Base-by-base conservation (phyloP, 2,888 invertebrate genomes). In the Coremacera marginata region DNA sequence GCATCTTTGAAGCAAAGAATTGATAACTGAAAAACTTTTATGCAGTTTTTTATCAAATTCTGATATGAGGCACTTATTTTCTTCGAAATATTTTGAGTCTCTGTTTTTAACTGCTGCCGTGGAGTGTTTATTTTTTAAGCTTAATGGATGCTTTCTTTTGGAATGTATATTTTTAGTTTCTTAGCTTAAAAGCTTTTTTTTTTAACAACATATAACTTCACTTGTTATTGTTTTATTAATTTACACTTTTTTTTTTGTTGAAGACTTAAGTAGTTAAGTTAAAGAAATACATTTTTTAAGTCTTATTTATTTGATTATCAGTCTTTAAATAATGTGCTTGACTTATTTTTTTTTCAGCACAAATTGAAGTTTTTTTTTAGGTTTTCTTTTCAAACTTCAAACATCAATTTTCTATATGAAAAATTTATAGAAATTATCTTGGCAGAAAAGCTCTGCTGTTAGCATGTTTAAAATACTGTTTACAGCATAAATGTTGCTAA, bases 271-370 rank as follows among this genome's bases (percentile, higher is more conserved):
- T 16, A 60, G 60, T 60, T 2, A 60, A 27, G 25, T 27, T 60
- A 11, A 11, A n/a, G 7, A 68, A 68, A 68, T 68, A 51, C 68
- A 68, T 49, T 22, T 19, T 19, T 22, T 68, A 49, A 68, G 68
- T 68, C 68, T 44, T 44, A 44, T 14, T 44, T 51, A 27, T 27
- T 5, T 34, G 22, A 37, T 63, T 27, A 14, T 22, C 19, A 67
- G 19, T 67, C 25, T 67, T 44, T 49, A 9, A 19, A 44, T 11
- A 25, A 49, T 67, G 19, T 25, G 8, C 19, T 7, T 67, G 16
- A 19, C 7, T 31, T 5, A 31, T 37, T 37, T 44, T 67, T 22
- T 44, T 16, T 2, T n/a, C n/a, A n/a, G n/a, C 22, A 44, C 8
- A 67, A 44, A 34, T 60, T 60, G 22, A 37, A 11, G 3, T 3